These are phyloP conservation scores for Chiloscyllium plagiosum DNA, from an alignment of 2,113 vertebrate genomes.

Conservation along the genomic window DNA sequence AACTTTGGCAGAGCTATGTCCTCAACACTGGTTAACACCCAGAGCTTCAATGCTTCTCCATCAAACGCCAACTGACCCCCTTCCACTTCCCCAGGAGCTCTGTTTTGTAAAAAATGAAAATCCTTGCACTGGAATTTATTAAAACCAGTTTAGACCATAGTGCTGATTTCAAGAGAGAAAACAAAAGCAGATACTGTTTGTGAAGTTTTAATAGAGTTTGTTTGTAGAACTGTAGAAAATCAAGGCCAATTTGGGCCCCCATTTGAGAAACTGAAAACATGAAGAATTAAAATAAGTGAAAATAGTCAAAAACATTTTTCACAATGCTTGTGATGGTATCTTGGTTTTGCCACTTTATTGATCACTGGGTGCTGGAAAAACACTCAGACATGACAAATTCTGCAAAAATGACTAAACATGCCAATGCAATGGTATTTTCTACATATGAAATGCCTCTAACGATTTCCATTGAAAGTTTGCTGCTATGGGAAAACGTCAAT, in stretches of 20 bases:
- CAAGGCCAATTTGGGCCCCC: neutral
- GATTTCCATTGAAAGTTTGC: neutral
- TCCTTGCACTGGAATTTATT: too few relatives aligned
- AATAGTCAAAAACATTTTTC: neutral
- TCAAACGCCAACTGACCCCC: neutral
- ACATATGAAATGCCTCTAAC: neutral
- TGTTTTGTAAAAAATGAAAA: neutral
- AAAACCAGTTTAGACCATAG: too few relatives aligned
- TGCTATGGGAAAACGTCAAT: neutral
- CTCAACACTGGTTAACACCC: neutral
- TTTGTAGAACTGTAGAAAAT: neutral
- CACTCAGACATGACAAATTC: neutral
- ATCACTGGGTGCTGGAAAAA: neutral
- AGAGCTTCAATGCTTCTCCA: neutral
- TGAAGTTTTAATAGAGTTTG: neutral
- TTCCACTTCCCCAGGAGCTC: neutral
- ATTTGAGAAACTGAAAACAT: neutral
- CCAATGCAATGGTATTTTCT: neutral
- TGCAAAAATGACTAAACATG: neutral
- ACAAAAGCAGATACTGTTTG: neutral
- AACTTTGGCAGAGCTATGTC: too few relatives aligned
- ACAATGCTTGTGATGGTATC: neutral
- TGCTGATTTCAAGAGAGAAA: too few relatives aligned
- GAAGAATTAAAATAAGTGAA: neutral
- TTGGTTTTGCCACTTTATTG: neutral